phyloP scores from a whole-genome alignment of 2,113 vertebrate genomes.

The Pantherophis guttatus region DNA sequence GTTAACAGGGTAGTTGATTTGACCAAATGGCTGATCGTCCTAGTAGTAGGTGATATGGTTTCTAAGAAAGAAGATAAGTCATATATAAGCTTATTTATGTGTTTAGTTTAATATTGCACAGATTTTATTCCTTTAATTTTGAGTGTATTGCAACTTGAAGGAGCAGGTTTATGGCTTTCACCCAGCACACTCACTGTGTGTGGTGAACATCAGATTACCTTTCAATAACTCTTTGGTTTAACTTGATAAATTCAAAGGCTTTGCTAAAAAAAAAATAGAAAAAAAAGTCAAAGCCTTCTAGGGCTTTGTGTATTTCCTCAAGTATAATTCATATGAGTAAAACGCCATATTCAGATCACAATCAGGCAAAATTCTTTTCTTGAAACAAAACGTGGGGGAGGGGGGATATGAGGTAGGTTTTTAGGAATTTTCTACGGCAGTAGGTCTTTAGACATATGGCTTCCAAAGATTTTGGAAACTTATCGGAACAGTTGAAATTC shows the following conservation, averaged over 20 bases:
- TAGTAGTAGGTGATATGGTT: constrained; percentile 27
- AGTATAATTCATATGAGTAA: not conserved
- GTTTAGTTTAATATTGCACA: not conserved
- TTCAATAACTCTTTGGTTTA: not conserved
- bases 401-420: not conserved
- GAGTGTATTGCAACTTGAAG: not conserved
- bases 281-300: not conserved
- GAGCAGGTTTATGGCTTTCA: not conserved
- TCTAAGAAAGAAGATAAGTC: not conserved
- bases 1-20: constrained; percentile 18
- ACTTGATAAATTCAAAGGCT: not conserved
- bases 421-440: not conserved
- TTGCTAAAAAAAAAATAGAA: not conserved
- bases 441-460: not conserved
- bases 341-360: not conserved
- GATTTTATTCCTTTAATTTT: not conserved
- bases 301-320: not conserved
- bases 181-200: not conserved
- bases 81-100: not conserved
- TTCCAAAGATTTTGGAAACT: not conserved
- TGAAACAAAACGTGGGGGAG: not conserved
- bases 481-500: not conserved
- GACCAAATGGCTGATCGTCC: not conserved
- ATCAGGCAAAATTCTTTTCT: not conserved
- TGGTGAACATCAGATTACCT: not conserved